Base-by-base conservation (phyloP, 1,140 invertebrate genomes). In the Platyscapa corneri region DNA sequence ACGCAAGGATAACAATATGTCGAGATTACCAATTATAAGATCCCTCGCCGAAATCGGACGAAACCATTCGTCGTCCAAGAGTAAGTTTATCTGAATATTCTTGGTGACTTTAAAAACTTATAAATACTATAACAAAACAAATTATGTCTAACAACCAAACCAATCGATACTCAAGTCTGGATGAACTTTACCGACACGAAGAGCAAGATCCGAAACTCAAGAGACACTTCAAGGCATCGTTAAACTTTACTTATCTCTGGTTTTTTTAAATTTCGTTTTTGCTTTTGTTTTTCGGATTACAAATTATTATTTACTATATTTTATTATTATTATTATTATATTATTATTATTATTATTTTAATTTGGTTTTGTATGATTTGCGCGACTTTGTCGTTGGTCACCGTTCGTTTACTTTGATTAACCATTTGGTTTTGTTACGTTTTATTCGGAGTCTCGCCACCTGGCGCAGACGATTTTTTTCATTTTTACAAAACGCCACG, bases 1-100 rank as follows among this genome's bases (percentile, higher is more conserved):
- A 89, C 96, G 96, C 87, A 97, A 97, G 90, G 95, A 97, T 76
- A 95, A 95, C 88, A 95, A 95, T 88, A 96, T 97, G 94, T 97
- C 97, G 46, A 95, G 97, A 85, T 94, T 99, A 82, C 98, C 98
- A 14, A 96, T 99, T 79, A 99, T 99, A 88, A 95, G 98, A 87
- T 99, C 98, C 16, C 94, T 99, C 87, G 98, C 98, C 32, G 99
- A 99, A 90, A 99, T 99, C 90, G 98, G 98, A 88, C 95, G 97
- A 88, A 99, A 98, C 93, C 97, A 98, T 93, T 99, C 98, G 32
- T 97, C 98, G 32, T 97, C 97, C 74, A 98, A 98, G 95, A 98
- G 98, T 98, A 95, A 97, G 97, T 96, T 87, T 53, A 39, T 83
- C 39, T 42, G 37, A 32, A 65, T 75, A 10, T 46, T 46, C 10